These are phyloP conservation scores for Tyto alba DNA, from an alignment of 2,113 vertebrate genomes.

Conservation along the genomic window DNA sequence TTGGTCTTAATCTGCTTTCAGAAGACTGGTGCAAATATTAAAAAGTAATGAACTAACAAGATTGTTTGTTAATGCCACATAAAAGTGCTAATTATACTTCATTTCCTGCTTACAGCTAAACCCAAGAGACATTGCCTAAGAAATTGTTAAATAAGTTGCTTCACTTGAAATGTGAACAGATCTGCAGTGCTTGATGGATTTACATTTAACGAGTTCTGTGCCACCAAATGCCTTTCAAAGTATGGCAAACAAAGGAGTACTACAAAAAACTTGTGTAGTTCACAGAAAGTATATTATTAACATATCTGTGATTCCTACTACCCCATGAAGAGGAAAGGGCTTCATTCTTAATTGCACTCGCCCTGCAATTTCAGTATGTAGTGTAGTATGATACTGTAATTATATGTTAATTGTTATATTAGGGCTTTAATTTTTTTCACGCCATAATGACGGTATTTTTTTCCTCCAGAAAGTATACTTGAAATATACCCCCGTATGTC, in stretches of 20 bases:
- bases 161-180: constrained; percentile 45
- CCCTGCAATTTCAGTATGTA: background rate
- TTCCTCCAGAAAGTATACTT: background rate
- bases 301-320: background rate
- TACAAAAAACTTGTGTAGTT: background rate
- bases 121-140: constrained; percentile 56
- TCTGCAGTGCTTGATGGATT: constrained; percentile 39
- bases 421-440: constrained; percentile 32
- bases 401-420: background rate
- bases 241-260: background rate
- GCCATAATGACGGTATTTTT: background rate
- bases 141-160: constrained; percentile 68
- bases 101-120: constrained; percentile 68
- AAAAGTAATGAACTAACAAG: constrained; percentile 78
- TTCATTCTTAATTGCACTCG: background rate
- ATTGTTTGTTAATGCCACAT: constrained; percentile 76
- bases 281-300: background rate
- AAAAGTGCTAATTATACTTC: constrained; percentile 73
- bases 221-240: background rate
- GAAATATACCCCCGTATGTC: background rate
- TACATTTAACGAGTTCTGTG: background rate
- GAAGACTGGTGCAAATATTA: constrained; percentile 73
- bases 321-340: background rate
- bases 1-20: constrained; percentile 70
- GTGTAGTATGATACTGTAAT: background rate